Percentiles rank a stretch among this genome's conserved stretches.
Evolutionary conservation across 2,797 vertebrate species (phyloP).

Genomic region (Pseudochirops cupreus): DNA sequence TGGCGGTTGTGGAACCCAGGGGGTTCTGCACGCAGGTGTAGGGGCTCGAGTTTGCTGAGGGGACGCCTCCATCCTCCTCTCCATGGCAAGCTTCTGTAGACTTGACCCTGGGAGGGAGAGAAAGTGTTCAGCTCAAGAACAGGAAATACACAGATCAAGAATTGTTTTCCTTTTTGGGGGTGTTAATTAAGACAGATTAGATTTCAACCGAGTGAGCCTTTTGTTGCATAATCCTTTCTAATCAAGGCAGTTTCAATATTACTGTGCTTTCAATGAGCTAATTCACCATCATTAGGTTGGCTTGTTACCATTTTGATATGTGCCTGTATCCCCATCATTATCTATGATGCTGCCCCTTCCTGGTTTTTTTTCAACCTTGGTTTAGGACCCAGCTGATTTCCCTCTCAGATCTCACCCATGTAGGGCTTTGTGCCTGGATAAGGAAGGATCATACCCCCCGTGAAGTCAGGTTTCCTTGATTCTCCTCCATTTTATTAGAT

Average conservation of each 20-base stretch:
- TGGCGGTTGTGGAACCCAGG: background rate
- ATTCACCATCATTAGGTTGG: slow-evolving; percentile 61
- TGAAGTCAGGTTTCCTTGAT: slow-evolving; percentile 44
- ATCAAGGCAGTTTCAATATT: slow-evolving; percentile 66
- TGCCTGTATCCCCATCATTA: slow-evolving; percentile 15
- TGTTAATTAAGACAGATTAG: slow-evolving; percentile 71
- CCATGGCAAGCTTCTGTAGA: background rate
- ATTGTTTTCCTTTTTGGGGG: slow-evolving; percentile 69
- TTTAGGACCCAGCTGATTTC: slow-evolving; percentile 36
- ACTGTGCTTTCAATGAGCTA: slow-evolving; percentile 54
- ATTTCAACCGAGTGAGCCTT: slow-evolving; percentile 73
- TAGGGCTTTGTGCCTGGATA: slow-evolving; percentile 30
- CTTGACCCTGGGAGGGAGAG: background rate
- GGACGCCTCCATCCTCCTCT: background rate
- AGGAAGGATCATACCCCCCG: slow-evolving; percentile 32
- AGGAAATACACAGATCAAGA: slow-evolving; percentile 64
- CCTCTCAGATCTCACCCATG: background rate
- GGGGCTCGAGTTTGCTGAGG: background rate
- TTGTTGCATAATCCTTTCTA: slow-evolving; percentile 66
- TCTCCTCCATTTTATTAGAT: slow-evolving; percentile 68
- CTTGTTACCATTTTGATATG: slow-evolving; percentile 53
- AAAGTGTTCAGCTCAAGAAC: slow-evolving; percentile 40
- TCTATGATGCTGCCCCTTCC: slow-evolving; percentile 33
- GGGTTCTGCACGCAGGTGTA: background rate
- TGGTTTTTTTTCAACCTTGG: slow-evolving; percentile 25